phyloP scores from a whole-genome alignment of 2,797 vertebrate species.

The Diplodus puntazzo region DNA sequence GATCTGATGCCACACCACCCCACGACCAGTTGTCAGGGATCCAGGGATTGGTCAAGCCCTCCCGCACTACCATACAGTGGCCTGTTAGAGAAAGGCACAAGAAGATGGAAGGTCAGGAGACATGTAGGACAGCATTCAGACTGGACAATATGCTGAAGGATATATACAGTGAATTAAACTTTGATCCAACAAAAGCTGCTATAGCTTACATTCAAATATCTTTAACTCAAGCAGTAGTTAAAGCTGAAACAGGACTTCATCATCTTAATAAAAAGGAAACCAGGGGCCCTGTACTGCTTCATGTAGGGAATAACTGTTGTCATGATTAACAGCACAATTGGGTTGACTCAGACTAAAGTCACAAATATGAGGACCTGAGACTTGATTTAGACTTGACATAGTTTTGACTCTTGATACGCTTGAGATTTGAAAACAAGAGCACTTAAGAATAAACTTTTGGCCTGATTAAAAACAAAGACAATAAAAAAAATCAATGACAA shows the following conservation, averaged over 20 bases:
- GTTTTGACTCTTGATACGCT: too few relatives aligned
- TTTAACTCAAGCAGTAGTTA: not conserved
- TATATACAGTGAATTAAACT: not conserved
- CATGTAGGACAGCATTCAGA: not conserved
- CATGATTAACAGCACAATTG: too few relatives aligned
- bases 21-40: conserved; percentile 98
- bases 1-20: conserved; percentile 94
- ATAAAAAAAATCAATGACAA: too few relatives aligned
- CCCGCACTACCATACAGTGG: conserved; percentile 91
- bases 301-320: too few relatives aligned
- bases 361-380: too few relatives aligned
- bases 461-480: not conserved
- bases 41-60: conserved; percentile 96
- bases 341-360: too few relatives aligned
- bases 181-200: not conserved
- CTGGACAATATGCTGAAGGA: not conserved
- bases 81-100: conserved; percentile 79
- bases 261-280: not conserved
- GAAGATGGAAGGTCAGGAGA: not conserved
- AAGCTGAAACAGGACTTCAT: not conserved
- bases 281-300: not conserved
- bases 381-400: too few relatives aligned
- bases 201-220: not conserved
- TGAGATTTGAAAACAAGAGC: not conserved
- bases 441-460: not conserved